Percentiles rank a stretch among this genome's conserved stretches.
These are phyloP conservation scores for Equus przewalskii DNA, from an alignment of 2,113 vertebrate species.

Conservation along the genomic window DNA sequence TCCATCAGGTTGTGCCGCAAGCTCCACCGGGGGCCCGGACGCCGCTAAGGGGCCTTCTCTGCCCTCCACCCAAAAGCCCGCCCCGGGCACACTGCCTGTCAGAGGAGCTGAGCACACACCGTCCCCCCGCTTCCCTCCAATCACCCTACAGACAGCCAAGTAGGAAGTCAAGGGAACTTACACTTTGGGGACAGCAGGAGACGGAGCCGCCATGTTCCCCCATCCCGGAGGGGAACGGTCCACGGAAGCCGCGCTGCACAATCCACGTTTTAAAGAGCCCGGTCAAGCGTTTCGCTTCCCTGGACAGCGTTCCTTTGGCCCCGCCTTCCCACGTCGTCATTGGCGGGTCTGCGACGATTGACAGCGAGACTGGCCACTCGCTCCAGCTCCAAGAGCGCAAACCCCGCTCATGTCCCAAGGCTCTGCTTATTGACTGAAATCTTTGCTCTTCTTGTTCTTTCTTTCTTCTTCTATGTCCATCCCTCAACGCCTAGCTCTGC, in stretches of 20 bases:
- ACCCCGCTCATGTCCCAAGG: neutral
- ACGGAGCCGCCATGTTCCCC: neutral
- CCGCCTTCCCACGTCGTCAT: neutral
- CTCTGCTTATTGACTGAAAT: neutral
- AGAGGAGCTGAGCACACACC: neutral
- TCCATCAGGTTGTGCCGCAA: neutral
- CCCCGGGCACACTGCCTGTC: neutral
- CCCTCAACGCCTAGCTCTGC: neutral
- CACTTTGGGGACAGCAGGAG: neutral
- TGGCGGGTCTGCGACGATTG: neutral
- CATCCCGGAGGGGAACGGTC: accelerated
- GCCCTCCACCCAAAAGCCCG: neutral
- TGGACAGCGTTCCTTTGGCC: too few relatives aligned
- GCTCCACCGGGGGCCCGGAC: too few relatives aligned
- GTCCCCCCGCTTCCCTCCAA: neutral
- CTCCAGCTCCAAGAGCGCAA: neutral
- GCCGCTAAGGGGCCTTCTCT: neutral
- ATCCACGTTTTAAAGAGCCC: neutral
- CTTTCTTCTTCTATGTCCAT: neutral
- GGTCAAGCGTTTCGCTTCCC: too few relatives aligned
- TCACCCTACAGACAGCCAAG: neutral
- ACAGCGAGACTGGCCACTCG: neutral
- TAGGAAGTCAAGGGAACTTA: neutral
- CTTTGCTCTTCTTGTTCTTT: neutral
- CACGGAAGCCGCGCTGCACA: neutral